Evolutionary conservation across 1,140 invertebrate genomes (phyloP).

Genomic region (Rhagoletis zephyria): DNA sequence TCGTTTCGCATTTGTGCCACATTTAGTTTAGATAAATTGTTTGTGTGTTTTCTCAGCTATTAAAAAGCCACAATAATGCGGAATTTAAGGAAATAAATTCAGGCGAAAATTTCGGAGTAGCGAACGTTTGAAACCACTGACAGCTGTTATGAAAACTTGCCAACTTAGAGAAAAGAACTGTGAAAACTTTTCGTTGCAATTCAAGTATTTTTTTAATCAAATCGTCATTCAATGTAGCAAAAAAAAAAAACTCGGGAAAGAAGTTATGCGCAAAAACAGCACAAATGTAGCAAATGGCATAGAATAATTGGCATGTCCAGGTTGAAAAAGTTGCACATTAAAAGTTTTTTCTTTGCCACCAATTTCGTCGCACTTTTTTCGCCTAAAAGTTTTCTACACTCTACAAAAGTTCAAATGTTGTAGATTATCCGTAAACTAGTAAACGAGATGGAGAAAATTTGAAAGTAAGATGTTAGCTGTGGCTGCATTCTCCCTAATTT

Average conservation of each 20-base stretch:
- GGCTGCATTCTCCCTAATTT: too few species aligned
- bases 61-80: background rate
- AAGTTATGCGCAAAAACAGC: background rate
- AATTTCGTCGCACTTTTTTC: background rate
- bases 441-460: background rate
- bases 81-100: background rate
- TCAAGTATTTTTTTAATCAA: constrained; percentile 26
- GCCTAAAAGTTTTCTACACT: background rate
- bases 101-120: background rate
- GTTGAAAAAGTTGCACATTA: constrained; percentile 32
- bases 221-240: background rate
- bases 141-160: background rate
- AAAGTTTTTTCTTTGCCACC: constrained; percentile 25
- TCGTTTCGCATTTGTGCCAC: background rate
- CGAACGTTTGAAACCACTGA: background rate
- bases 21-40: too few species aligned
- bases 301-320: constrained; percentile 35
- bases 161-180: background rate
- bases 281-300: background rate
- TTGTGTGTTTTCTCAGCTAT: background rate
- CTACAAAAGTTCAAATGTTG: background rate
- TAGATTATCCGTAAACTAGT: background rate
- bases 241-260: constrained; percentile 15
- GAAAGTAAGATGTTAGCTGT: background rate
- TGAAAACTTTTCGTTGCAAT: background rate